phyloP scores from a whole-genome alignment of 2,888 invertebrate genomes.

The Heliconius ismenius region DNA sequence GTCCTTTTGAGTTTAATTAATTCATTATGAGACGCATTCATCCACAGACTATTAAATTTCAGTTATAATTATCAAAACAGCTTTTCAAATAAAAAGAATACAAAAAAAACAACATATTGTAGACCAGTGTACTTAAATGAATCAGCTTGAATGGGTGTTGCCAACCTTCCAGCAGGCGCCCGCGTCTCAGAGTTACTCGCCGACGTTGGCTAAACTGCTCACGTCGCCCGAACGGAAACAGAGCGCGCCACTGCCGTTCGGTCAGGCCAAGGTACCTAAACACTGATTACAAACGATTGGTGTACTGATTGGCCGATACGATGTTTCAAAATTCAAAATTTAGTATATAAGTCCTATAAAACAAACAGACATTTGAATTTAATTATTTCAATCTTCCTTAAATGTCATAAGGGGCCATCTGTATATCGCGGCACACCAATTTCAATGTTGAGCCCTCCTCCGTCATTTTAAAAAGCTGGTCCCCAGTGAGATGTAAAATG shows the following conservation, averaged over 20 bases:
- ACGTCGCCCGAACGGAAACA: slow-evolving; percentile 84
- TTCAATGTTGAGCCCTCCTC: background rate
- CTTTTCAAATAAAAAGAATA: background rate
- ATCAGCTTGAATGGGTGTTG: slow-evolving; percentile 78
- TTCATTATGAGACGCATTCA: no score
- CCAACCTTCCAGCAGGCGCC: slow-evolving; percentile 80
- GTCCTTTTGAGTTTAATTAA: background rate
- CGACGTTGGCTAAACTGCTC: slow-evolving; percentile 89
- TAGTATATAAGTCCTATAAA: slow-evolving; percentile 61
- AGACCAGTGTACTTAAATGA: slow-evolving; percentile 47
- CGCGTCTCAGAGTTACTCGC: slow-evolving; percentile 86
- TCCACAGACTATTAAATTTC: no score
- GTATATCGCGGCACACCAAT: background rate
- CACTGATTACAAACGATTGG: slow-evolving; percentile 67
- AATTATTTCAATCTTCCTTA: background rate
- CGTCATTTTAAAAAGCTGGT: no score
- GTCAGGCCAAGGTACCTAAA: slow-evolving; percentile 80
- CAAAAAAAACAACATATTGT: background rate
- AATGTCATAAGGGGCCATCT: background rate
- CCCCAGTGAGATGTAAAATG: no score
- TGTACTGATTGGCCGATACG: slow-evolving; percentile 78
- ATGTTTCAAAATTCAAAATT: slow-evolving; percentile 77
- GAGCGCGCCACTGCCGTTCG: slow-evolving; percentile 74
- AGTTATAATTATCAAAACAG: background rate
- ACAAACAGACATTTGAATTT: background rate